A percentile compares a stretch with the other conserved stretches of the same genome.
phyloP scores from a whole-genome alignment of 1,140 invertebrate genomes.

The Bombus breviceps region DNA sequence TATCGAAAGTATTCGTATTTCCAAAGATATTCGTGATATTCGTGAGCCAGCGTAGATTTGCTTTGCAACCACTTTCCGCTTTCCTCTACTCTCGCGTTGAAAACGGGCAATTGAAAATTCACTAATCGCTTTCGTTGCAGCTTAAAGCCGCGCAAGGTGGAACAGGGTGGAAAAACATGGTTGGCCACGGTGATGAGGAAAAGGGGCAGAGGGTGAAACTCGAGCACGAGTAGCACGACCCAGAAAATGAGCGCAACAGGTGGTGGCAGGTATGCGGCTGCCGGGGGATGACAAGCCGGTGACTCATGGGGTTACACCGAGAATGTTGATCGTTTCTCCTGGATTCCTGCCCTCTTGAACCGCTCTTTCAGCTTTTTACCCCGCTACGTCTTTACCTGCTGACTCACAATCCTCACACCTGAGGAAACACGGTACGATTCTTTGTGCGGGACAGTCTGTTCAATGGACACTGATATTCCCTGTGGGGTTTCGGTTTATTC shows the following conservation, averaged over 20 bases:
- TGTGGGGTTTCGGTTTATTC: neutral
- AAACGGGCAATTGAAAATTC: too few species aligned
- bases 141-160: neutral
- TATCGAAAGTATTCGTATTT: too few species aligned
- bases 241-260: slow-evolving; percentile 72
- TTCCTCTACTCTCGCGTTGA: neutral
- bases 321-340: slow-evolving; percentile 69
- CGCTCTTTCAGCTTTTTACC: neutral
- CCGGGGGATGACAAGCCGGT: slow-evolving; percentile 70
- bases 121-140: neutral
- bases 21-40: too few species aligned
- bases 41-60: too few species aligned
- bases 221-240: slow-evolving; percentile 61
- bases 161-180: neutral
- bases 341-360: slow-evolving; percentile 11
- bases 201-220: slow-evolving; percentile 30
- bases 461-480: neutral
- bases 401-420: slow-evolving; percentile 62
- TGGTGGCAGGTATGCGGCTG: slow-evolving; percentile 70
- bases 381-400: slow-evolving; percentile 62
- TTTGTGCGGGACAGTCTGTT: slow-evolving; percentile 28
- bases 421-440: slow-evolving; percentile 49
- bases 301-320: slow-evolving; percentile 74
- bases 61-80: neutral
- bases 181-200: too few species aligned